phyloP scores from a whole-genome alignment of 2,888 invertebrate genomes.

The Heliconius aoede region DNA sequence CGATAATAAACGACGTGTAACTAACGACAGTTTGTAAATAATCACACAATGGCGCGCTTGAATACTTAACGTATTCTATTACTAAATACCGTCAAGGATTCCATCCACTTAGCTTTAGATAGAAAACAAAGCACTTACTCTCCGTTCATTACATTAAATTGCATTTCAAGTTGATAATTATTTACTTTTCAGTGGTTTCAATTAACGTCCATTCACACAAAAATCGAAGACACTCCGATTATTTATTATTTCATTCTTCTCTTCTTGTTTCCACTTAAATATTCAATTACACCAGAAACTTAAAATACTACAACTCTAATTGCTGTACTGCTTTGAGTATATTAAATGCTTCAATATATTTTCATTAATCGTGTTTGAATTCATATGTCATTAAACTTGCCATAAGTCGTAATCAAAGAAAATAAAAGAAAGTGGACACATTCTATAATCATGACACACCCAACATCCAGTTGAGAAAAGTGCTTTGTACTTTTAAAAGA shows the following conservation, averaged over 20 bases:
- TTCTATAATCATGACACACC: not conserved
- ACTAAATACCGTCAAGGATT: not conserved
- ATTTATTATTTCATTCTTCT: not conserved
- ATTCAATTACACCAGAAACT: not conserved
- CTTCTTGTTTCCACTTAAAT: not conserved
- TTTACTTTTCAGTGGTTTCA: constrained; percentile 2
- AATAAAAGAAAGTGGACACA: no score
- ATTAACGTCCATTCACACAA: not conserved
- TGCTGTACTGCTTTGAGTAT: no score
- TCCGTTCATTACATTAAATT: not conserved
- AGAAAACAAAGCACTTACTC: not conserved
- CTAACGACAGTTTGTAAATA: constrained; percentile 1
- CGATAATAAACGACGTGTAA: no score
- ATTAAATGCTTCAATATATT: no score
- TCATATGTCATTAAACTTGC: not conserved
- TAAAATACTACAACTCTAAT: not conserved
- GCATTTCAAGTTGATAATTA: not conserved
- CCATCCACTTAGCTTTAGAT: constrained; percentile 10
- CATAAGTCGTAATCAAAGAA: not conserved
- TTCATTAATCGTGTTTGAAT: not conserved
- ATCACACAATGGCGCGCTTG: not conserved
- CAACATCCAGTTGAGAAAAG: not conserved
- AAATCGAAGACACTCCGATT: not conserved
- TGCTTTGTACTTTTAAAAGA: no score
- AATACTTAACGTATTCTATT: constrained; percentile 15